These are phyloP conservation scores for Agraylea sexmaculata DNA, from an alignment of 1,140 invertebrate species.

Conservation along the genomic window DNA sequence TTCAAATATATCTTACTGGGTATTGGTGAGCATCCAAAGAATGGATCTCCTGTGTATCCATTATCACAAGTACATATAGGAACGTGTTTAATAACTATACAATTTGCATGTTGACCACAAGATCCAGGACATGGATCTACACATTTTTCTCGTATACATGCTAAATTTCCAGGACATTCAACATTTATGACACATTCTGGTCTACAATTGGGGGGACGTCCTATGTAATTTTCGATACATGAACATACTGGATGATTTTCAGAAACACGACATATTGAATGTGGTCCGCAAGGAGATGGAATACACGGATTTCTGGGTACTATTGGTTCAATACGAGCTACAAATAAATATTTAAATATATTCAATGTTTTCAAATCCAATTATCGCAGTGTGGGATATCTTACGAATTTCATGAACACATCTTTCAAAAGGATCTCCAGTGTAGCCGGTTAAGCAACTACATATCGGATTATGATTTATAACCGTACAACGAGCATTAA, in stretches of 20 bases:
- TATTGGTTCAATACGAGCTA: conserved; percentile 24
- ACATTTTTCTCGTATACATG: conserved; percentile 46
- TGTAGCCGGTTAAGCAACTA: conserved; percentile 46
- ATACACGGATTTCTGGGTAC: conserved; percentile 38
- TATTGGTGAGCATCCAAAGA: conserved; percentile 48
- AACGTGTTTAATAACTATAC: conserved; percentile 38
- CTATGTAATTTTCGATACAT: conserved; percentile 52
- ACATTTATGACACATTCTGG: conserved; percentile 46
- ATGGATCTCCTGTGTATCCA: conserved; percentile 62
- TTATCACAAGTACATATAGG: conserved; percentile 48
- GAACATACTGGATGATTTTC: conserved; percentile 51
- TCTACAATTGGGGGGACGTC: conserved; percentile 57
- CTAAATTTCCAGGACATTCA: conserved; percentile 43
- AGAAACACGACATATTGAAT: conserved; percentile 49
- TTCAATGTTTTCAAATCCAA: conserved; percentile 4
- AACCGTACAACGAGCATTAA: conserved; percentile 56
- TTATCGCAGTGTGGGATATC: conserved; percentile 11
- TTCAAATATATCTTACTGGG: conserved; percentile 33
- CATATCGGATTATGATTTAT: conserved; percentile 70
- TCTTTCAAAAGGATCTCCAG: conserved; percentile 49
- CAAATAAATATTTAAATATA: conserved; percentile 18
- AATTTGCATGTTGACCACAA: conserved; percentile 43
- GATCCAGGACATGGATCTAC: conserved; percentile 45
- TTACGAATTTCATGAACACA: conserved; percentile 30
- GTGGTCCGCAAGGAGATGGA: conserved; percentile 54